phyloP scores from a whole-genome alignment of 2,113 vertebrate species.

The Sorex araneus region DNA sequence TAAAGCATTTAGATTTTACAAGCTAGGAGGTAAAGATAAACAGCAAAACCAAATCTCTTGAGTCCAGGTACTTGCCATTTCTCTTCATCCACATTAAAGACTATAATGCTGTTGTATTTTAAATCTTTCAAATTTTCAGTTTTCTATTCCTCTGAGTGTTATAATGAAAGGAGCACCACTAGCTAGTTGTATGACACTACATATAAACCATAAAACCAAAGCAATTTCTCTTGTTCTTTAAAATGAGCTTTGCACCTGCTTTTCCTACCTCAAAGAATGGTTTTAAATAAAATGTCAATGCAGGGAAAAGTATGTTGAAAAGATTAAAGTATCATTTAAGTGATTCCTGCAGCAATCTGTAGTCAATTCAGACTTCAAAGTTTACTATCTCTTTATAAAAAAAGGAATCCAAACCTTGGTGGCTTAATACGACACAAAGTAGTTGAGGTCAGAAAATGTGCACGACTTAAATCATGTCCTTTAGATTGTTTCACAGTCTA shows the following conservation, averaged over 20 bases:
- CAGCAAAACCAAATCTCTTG: slow-evolving; percentile 53
- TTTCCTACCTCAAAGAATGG: background rate
- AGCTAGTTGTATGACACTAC: background rate
- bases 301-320: background rate
- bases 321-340: slow-evolving; percentile 12
- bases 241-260: background rate
- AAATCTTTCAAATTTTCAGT: slow-evolving; percentile 37
- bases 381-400: background rate
- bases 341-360: background rate
- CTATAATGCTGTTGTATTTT: slow-evolving; percentile 30
- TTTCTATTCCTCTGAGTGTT: slow-evolving; percentile 34
- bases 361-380: background rate
- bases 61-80: slow-evolving; percentile 55
- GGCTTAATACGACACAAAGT: background rate
- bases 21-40: slow-evolving; percentile 64
- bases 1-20: slow-evolving; percentile 59
- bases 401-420: background rate
- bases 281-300: background rate
- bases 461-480: background rate
- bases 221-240: background rate
- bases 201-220: background rate
- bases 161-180: slow-evolving; percentile 36
- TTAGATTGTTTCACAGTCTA: background rate
- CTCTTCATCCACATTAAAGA: slow-evolving; percentile 45
- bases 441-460: background rate